Evolutionary conservation across 2,888 invertebrate species (phyloP).

Genomic region (Tetranychus truncatus): DNA sequence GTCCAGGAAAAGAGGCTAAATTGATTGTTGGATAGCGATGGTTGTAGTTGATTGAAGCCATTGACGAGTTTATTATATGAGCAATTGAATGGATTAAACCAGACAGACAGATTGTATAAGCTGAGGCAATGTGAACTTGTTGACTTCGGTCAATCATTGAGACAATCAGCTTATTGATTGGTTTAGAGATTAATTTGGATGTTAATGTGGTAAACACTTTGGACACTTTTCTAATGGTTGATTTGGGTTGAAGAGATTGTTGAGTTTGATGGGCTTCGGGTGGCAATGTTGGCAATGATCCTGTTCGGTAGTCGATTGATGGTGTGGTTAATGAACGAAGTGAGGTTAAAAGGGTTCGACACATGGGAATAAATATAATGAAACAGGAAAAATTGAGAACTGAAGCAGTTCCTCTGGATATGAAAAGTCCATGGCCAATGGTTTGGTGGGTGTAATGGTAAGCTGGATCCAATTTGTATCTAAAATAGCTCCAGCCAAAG

Average conservation of each 20-base stretch:
- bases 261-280: background rate
- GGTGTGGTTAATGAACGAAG: background rate
- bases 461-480: background rate
- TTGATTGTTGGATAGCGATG: conserved; percentile 4
- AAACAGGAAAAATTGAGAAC: conserved; percentile 3
- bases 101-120: background rate
- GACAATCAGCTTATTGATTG: background rate
- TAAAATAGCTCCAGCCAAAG: background rate
- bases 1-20: conserved; percentile 1
- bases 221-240: background rate
- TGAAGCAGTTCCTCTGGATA: conserved; percentile 7
- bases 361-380: conserved; percentile 9
- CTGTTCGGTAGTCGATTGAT: background rate
- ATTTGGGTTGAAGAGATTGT: background rate
- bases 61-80: conserved; percentile 1
- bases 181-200: background rate
- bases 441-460: conserved; percentile 7
- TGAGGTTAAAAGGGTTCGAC: background rate
- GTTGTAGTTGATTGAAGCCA: background rate
- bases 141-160: background rate
- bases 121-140: background rate
- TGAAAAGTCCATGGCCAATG: background rate
- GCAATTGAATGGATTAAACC: conserved; percentile 2
- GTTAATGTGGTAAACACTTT: background rate
- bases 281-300: background rate